Percentiles rank a stretch among this genome's conserved stretches.
Conservation (phyloP, 2,797 vertebrate species). For the Sebastes diaconus region DNA sequence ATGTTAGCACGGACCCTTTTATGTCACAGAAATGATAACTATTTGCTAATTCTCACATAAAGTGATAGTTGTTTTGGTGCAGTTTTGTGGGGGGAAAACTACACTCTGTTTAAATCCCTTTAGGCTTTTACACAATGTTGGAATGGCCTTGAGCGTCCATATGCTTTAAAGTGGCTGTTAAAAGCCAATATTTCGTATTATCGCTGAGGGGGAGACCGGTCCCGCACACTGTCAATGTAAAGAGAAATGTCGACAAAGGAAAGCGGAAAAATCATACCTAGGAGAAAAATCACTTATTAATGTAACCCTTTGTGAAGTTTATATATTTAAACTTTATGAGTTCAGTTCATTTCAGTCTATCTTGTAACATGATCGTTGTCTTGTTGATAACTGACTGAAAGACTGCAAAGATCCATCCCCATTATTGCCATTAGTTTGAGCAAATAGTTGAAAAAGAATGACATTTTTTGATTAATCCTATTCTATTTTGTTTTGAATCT, state of each 20-base stretch:
- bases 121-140: conserved; percentile 72
- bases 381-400: conserved; percentile 41
- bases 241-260: conserved; percentile 64
- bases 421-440: background rate
- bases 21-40: conserved; percentile 82
- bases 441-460: conserved; percentile 11
- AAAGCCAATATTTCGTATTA: conserved; percentile 79
- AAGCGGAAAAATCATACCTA: conserved; percentile 59
- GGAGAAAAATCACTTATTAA: conserved; percentile 72
- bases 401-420: conserved; percentile 14
- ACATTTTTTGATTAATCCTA: conserved; percentile 24
- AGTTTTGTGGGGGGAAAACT: conserved; percentile 51
- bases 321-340: conserved; percentile 50
- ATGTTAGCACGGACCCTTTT: conserved; percentile 74
- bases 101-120: conserved; percentile 66
- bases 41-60: conserved; percentile 84
- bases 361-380: conserved; percentile 5
- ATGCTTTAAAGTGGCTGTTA: conserved; percentile 78
- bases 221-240: conserved; percentile 63
- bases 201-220: conserved; percentile 66
- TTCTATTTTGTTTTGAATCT: background rate
- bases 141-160: conserved; percentile 73
- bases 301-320: conserved; percentile 53
- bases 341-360: conserved; percentile 8
- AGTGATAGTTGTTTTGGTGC: conserved; percentile 78